These are phyloP conservation scores for Gryon sp. DNA, from an alignment of 1,140 invertebrate species.

Conservation along the genomic window DNA sequence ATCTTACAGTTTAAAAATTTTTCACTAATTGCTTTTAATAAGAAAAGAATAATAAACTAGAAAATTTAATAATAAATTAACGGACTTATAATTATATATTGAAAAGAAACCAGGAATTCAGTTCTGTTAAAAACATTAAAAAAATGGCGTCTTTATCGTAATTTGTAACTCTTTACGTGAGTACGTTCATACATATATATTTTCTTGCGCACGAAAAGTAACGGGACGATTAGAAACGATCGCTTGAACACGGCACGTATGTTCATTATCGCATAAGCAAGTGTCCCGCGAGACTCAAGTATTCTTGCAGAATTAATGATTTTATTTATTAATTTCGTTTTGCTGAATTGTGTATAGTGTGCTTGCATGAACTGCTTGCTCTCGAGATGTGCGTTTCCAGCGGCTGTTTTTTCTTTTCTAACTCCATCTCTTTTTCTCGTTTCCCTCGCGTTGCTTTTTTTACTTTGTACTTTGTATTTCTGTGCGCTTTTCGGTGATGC, in stretches of 20 bases:
- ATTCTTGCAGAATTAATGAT: conserved; percentile 13
- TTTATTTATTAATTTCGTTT: conserved; percentile 38
- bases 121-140: too few species aligned
- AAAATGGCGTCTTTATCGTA: too few species aligned
- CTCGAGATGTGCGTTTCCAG: conserved; percentile 6
- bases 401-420: neutral
- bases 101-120: too few species aligned
- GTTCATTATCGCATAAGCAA: conserved; percentile 25
- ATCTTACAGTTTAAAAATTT: too few species aligned
- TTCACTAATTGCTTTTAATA: too few species aligned
- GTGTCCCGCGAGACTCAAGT: conserved; percentile 16
- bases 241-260: conserved; percentile 10
- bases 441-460: neutral
- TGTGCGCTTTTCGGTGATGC: neutral
- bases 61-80: too few species aligned
- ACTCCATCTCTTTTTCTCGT: neutral
- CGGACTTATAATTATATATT: too few species aligned
- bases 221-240: conserved; percentile 12
- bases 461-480: too few species aligned
- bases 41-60: too few species aligned
- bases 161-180: too few species aligned
- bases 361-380: neutral
- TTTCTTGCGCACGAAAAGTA: too few species aligned
- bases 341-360: conserved; percentile 10
- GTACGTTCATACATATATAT: too few species aligned